phyloP scores from a whole-genome alignment of 2,113 vertebrate genomes.

The Megaceryle maxima region DNA sequence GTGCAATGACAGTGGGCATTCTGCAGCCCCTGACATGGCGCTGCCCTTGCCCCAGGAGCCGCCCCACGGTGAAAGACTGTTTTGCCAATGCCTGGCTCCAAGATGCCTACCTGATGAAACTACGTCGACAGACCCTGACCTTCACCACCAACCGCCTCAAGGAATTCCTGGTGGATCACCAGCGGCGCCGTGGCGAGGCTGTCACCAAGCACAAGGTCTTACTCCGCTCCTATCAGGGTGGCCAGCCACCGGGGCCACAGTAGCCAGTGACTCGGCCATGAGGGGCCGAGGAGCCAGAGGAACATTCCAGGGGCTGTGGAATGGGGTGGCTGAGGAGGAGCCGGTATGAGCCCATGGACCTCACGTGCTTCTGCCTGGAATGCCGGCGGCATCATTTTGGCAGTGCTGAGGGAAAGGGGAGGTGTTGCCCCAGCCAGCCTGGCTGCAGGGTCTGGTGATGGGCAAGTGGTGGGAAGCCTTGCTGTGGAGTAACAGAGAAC shows the following conservation, averaged over 20 bases:
- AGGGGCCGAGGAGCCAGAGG: slow-evolving; percentile 52
- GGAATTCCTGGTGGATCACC: slow-evolving; percentile 92
- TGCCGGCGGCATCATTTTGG: neutral
- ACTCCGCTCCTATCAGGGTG: slow-evolving; percentile 88
- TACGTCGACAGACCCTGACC: slow-evolving; percentile 94
- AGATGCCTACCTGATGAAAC: slow-evolving; percentile 96
- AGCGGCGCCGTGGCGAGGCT: slow-evolving; percentile 76
- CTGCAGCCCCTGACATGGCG: fast-evolving
- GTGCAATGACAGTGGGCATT: neutral
- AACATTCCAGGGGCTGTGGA: slow-evolving; percentile 73
- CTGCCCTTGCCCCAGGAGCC: slow-evolving; percentile 79
- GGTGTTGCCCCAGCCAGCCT: neutral
- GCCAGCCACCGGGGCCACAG: slow-evolving; percentile 75
- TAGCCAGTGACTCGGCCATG: slow-evolving; percentile 52
- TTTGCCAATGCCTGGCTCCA: slow-evolving; percentile 94
- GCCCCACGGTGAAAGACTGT: slow-evolving; percentile 94
- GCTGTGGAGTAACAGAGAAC: slow-evolving; percentile 6
- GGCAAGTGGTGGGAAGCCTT: neutral
- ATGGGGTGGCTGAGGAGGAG: neutral
- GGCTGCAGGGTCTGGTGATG: neutral
- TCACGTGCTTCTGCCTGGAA: neutral
- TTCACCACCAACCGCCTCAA: slow-evolving; percentile 96
- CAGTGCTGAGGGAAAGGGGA: neutral
- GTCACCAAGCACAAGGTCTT: slow-evolving; percentile 98
- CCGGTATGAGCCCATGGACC: neutral